Base-by-base conservation (phyloP, 1,140 invertebrate genomes). In the Dolichoris vasculosae region DNA sequence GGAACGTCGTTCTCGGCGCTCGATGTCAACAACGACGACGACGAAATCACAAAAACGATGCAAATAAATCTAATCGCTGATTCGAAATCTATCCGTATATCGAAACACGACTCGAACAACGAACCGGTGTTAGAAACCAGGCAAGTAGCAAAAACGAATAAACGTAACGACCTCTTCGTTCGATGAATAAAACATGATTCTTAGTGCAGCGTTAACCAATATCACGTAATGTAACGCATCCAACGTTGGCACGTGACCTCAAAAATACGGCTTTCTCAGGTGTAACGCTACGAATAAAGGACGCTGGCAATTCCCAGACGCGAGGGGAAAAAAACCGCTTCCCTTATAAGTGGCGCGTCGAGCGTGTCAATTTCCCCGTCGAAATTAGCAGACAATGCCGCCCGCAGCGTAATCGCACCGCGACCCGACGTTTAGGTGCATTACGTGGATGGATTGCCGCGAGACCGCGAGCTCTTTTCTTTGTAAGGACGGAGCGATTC, bases 381-480 rank as follows among this genome's bases (percentile, higher is more conserved):
- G 71, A 80, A 82, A 86, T 86, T 86, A 82, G 84, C 79, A 82
- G 84, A 86, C 84, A 86, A 86, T 86, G 79, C 64, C 43, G 46
- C 55, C 46, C 11, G 79, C 48, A 32, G 30, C 75, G 77, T 38
- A 40, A 79, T 38, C 48, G 23, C 26, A 0, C 20, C 9, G 69
- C 48, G 17, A 13, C 0, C 17, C 7, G 69, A 20, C 20, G 38
- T 73, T 73, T 73, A 40, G 69, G 69, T 73, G 69, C 38, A 73
- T 73, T 43, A 73, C 69, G 69, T 38, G 38, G 38, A 2, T 26
- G 67, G 35, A 73, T 43, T 43, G 26, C 20, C 55, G 48, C 38
- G 40, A 43, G 69, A 59, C 20, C 69, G 38, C 4, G 69, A 43
- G 23, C 38, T 30, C n/a, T n/a, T n/a, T n/a, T n/a, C 69, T 73